A percentile compares a stretch with the other conserved stretches of the same genome.
These are phyloP conservation scores for Tinea pellionella DNA, from an alignment of 2,888 invertebrate species.

Conservation along the genomic window DNA sequence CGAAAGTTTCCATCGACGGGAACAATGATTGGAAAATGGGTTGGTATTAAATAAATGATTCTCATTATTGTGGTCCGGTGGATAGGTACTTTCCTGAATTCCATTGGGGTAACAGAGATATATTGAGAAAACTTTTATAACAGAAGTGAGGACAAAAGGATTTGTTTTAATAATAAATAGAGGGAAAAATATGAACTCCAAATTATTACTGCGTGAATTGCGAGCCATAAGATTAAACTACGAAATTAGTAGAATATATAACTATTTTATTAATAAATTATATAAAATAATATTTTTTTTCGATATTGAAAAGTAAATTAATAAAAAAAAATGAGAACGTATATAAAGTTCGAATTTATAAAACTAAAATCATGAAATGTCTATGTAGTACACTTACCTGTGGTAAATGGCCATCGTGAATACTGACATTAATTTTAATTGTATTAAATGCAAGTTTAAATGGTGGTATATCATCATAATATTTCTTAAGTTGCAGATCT, in stretches of 20 bases:
- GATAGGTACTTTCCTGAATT: not conserved
- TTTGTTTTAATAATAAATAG: no score
- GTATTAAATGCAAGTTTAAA: slow-evolving; percentile 73
- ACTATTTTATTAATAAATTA: no score
- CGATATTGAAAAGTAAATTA: no score
- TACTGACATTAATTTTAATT: slow-evolving; percentile 65
- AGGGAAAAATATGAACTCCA: no score
- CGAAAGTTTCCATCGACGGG: not conserved
- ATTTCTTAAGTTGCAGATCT: slow-evolving; percentile 70
- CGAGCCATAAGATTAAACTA: no score
- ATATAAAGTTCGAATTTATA: no score
- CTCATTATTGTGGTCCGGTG: not conserved
- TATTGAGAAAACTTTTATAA: not conserved
- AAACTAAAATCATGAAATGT: no score
- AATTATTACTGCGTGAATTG: no score
- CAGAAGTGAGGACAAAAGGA: no score
- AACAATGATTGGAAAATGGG: slow-evolving; percentile 5
- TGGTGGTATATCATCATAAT: slow-evolving; percentile 67
- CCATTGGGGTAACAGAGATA: not conserved
- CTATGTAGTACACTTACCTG: slow-evolving; percentile 49
- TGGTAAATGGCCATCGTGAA: slow-evolving; percentile 62
- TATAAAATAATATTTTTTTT: no score
- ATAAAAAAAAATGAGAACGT: no score
- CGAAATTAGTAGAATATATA: no score
- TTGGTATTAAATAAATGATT: slow-evolving; percentile 4